Conservation (phyloP, 2,888 invertebrate genomes). For the Acrobeloides nanus region DNA sequence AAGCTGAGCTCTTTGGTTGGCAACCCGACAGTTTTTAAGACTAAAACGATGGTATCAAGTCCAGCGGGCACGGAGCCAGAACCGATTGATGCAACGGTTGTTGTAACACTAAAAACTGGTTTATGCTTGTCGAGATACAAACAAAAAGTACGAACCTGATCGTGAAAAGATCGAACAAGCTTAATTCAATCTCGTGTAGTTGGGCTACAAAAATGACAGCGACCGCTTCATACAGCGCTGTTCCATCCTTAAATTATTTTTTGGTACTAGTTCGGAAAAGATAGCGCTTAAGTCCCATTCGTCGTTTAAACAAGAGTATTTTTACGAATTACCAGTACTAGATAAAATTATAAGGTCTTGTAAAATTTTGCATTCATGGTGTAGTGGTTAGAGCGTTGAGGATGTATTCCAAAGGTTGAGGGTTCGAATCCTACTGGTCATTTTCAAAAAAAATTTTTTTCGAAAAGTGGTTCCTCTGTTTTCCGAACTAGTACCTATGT, state of each 20-base stretch:
- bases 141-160: slow-evolving; percentile 68
- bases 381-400: too few species aligned
- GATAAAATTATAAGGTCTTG: too few species aligned
- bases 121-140: too few species aligned
- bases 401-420: not conserved
- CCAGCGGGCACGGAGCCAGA: slow-evolving; percentile 67
- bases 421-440: slow-evolving; percentile 1
- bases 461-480: too few species aligned
- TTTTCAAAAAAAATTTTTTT: too few species aligned
- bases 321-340: too few species aligned
- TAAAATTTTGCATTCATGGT: too few species aligned
- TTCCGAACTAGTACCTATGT: too few species aligned
- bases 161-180: slow-evolving; percentile 78
- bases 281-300: too few species aligned
- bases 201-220: slow-evolving; percentile 96
- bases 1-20: slow-evolving; percentile 64
- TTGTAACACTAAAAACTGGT: slow-evolving; percentile 62
- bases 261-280: too few species aligned
- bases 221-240: slow-evolving; percentile 80
- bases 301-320: too few species aligned
- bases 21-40: slow-evolving; percentile 64
- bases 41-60: slow-evolving; percentile 66
- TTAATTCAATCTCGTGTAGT: slow-evolving; percentile 71
- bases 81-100: slow-evolving; percentile 65
- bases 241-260: slow-evolving; percentile 46